Conservation (phyloP, 2,888 invertebrate genomes). For the Tipula confusa region DNA sequence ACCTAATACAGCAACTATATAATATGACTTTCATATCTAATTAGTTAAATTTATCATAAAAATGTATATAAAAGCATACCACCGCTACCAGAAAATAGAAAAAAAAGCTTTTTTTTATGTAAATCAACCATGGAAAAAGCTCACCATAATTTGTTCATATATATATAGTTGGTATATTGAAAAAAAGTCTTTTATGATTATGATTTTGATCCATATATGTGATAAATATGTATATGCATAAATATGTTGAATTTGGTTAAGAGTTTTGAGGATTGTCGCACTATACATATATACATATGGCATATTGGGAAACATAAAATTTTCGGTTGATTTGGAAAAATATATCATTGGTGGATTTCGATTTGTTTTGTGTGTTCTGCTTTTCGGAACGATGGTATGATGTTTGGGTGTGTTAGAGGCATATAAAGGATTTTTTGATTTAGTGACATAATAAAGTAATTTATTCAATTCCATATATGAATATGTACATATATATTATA, state of each 20-base stretch:
- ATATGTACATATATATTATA: background rate
- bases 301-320: background rate
- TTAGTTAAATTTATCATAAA: conserved; percentile 12
- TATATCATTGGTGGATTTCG: background rate
- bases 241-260: background rate
- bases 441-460: background rate
- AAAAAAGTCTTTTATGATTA: conserved; percentile 7
- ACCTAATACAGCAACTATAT: background rate
- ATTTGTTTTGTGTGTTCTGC: background rate
- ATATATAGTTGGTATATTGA: background rate
- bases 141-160: background rate
- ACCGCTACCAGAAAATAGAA: background rate
- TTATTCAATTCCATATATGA: background rate
- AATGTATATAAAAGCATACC: background rate
- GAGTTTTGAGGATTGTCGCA: background rate
- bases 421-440: background rate
- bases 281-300: background rate
- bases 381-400: background rate
- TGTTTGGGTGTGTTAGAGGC: background rate
- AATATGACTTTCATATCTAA: background rate
- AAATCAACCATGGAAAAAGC: background rate
- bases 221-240: background rate
- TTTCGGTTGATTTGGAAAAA: background rate
- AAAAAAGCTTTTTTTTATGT: background rate
- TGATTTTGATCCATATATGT: background rate